These are phyloP conservation scores for Scleropages formosus DNA, from an alignment of 2,797 vertebrate genomes.

Conservation along the genomic window DNA sequence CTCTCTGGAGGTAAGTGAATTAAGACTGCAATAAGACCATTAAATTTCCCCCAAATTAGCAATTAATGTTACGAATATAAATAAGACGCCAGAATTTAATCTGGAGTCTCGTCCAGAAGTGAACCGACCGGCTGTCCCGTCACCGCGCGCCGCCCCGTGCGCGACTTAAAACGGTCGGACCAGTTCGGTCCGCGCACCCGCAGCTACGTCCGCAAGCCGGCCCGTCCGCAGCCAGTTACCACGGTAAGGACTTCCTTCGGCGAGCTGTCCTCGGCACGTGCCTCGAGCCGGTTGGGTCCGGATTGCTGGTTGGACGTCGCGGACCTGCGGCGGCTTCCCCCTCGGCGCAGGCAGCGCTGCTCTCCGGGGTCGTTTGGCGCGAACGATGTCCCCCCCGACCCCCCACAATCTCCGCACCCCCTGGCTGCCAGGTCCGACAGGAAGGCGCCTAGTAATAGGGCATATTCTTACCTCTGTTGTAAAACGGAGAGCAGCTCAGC, in stretches of 20 bases:
- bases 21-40: too few relatives aligned
- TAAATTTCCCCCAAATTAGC: too few relatives aligned
- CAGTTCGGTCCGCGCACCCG: constrained; percentile 37
- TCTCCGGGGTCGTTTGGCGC: neutral
- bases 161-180: constrained; percentile 8
- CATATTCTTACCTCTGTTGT: constrained; percentile 60
- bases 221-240: constrained; percentile 1
- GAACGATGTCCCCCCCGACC: constrained; percentile 60
- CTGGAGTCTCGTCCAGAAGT: too few relatives aligned
- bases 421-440: constrained; percentile 78
- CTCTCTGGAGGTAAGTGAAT: too few relatives aligned
- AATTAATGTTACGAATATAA: too few relatives aligned
- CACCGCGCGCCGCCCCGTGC: neutral
- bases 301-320: neutral
- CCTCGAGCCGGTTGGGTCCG: neutral
- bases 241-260: neutral
- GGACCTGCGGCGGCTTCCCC: neutral
- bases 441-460: constrained; percentile 76
- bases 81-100: too few relatives aligned
- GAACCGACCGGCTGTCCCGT: neutral
- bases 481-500: constrained; percentile 63
- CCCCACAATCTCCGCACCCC: constrained; percentile 68
- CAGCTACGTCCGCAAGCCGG: neutral
- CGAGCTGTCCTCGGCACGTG: neutral
- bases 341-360: too few relatives aligned